These are phyloP conservation scores for Pristionchus fissidentatus DNA, from an alignment of 2,888 invertebrate genomes.

Conservation along the genomic window DNA sequence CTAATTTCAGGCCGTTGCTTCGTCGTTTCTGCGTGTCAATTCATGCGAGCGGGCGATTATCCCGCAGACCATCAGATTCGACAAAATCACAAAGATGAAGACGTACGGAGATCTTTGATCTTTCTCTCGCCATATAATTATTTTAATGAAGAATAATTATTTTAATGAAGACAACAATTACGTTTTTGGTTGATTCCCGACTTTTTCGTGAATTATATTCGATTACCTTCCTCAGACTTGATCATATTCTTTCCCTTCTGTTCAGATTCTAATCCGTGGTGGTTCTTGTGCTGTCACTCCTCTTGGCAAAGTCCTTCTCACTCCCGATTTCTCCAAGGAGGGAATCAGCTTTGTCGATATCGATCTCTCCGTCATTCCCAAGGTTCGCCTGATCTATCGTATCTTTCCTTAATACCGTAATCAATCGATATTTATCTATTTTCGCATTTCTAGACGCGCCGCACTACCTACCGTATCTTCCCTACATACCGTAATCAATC, in stretches of 20 bases:
- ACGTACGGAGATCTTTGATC: conserved; percentile 44
- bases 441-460: not conserved
- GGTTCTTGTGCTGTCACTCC: conserved; percentile 71
- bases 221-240: not conserved
- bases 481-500: not conserved
- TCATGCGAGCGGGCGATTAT: conserved; percentile 60
- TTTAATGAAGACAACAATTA: not conserved
- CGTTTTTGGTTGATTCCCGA: too few relatives aligned
- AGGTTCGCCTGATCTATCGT: too few relatives aligned
- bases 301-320: conserved; percentile 66
- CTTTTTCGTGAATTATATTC: not conserved
- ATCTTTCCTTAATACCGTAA: not conserved
- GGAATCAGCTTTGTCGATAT: conserved; percentile 51
- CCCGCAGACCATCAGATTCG: conserved; percentile 65
- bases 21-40: conserved; percentile 72
- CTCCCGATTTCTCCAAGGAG: conserved; percentile 63
- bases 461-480: not conserved
- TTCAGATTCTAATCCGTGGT: conserved; percentile 69
- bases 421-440: not conserved
- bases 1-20: conserved; percentile 60
- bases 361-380: conserved; percentile 57
- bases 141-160: not conserved
- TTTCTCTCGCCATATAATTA: not conserved
- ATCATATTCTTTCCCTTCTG: not conserved
- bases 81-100: conserved; percentile 56